Conservation (phyloP, 2,888 invertebrate genomes). For the Mythimna vitellina region DNA sequence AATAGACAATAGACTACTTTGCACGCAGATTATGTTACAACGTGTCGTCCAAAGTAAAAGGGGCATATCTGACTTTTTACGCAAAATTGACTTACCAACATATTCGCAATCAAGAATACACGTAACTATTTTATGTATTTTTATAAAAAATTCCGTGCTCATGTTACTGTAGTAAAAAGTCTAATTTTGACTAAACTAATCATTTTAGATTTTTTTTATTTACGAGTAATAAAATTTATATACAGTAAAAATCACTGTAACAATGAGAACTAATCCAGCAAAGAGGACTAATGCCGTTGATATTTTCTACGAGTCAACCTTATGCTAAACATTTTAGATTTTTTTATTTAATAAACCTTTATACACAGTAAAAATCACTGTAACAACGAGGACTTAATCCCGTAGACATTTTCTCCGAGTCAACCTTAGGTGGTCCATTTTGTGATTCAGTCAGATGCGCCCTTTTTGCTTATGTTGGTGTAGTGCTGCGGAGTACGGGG, state of each 20-base stretch:
- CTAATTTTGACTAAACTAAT: not conserved
- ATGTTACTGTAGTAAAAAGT: not conserved
- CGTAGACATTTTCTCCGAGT: too few species aligned
- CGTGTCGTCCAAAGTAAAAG: not conserved
- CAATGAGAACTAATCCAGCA: not conserved
- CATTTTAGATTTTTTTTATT: not conserved
- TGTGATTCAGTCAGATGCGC: not conserved
- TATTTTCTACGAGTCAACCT: too few species aligned
- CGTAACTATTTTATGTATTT: not conserved
- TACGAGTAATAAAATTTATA: too few species aligned
- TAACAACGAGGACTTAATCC: not conserved
- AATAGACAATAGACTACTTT: constrained; percentile 58
- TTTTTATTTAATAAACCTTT: not conserved
- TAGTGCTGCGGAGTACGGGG: constrained; percentile 3
- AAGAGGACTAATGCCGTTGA: not conserved
- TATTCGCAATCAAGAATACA: not conserved
- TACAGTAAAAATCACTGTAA: not conserved
- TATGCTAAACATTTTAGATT: not conserved
- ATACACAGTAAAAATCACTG: not conserved
- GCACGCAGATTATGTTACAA: constrained; percentile 45
- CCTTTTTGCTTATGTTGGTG: not conserved
- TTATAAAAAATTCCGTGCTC: not conserved
- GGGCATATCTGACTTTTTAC: not conserved
- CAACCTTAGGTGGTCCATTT: not conserved
- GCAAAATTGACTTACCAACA: constrained; percentile 1